These are phyloP conservation scores for Zaprionus africanus DNA, from an alignment of 1,140 invertebrate genomes.

Conservation along the genomic window DNA sequence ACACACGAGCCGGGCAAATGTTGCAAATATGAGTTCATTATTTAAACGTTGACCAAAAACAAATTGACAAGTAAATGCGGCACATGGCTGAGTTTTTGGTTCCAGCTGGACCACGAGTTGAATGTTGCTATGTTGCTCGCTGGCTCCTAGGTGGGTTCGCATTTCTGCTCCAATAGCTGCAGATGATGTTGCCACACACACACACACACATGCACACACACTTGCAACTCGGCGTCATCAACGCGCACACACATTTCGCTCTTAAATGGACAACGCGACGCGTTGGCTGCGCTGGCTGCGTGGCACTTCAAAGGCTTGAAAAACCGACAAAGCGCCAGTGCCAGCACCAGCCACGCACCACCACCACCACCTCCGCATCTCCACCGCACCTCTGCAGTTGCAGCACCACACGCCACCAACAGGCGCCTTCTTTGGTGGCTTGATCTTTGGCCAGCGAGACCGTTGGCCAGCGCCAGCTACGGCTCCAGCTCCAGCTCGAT, in stretches of 20 bases:
- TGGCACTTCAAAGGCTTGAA: slow-evolving; percentile 69
- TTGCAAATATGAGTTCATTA: slow-evolving; percentile 84
- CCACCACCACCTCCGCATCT: slow-evolving; percentile 22
- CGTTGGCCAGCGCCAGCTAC: slow-evolving; percentile 22
- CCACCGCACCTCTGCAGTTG: slow-evolving; percentile 1
- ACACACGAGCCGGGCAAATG: slow-evolving; percentile 70
- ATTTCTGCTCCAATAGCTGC: slow-evolving; percentile 78
- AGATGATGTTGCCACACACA: slow-evolving; percentile 61
- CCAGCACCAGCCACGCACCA: slow-evolving; percentile 32
- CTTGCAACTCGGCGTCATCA: slow-evolving; percentile 61
- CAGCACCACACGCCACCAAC: slow-evolving; percentile 7
- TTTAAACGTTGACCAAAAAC: slow-evolving; percentile 84
- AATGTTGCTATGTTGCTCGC: neutral
- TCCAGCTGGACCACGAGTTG: slow-evolving; percentile 21
- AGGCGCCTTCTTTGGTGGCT: slow-evolving; percentile 76
- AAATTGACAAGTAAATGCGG: slow-evolving; percentile 82
- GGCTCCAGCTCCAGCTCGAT: slow-evolving; percentile 9
- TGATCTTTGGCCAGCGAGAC: slow-evolving; percentile 66
- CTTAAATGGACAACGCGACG: slow-evolving; percentile 64
- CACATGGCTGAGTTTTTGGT: slow-evolving; percentile 55
- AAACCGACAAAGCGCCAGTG: slow-evolving; percentile 66
- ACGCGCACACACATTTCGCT: slow-evolving; percentile 69
- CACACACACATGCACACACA: slow-evolving; percentile 19
- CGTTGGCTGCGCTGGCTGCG: slow-evolving; percentile 53
- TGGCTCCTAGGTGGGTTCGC: slow-evolving; percentile 64